A percentile compares a stretch with the other conserved stretches of the same genome.
These are phyloP conservation scores for Caenorhabditis auriculariae DNA, from an alignment of 2,888 invertebrate genomes.

Conservation along the genomic window DNA sequence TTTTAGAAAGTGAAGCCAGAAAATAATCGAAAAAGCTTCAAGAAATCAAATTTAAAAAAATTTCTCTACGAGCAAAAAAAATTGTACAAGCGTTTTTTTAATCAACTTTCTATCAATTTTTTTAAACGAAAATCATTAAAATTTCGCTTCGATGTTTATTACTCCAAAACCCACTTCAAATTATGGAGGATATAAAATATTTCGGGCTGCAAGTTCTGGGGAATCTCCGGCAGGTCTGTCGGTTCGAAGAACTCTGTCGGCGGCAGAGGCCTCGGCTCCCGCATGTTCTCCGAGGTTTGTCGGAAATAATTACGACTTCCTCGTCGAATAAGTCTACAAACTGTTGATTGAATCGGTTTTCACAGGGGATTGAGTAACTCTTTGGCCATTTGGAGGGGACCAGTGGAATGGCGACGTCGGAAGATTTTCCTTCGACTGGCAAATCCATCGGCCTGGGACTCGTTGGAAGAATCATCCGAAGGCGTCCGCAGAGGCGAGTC, in stretches of 20 bases:
- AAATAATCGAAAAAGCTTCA: no score
- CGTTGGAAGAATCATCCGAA: slow-evolving; percentile 29
- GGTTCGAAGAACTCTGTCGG: slow-evolving; percentile 60
- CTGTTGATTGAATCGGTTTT: background rate
- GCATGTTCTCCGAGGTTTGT: slow-evolving; percentile 33
- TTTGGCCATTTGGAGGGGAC: slow-evolving; percentile 45
- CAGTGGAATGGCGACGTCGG: slow-evolving; percentile 10
- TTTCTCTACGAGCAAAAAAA: no score
- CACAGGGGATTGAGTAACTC: slow-evolving; percentile 21
- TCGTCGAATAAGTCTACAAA: slow-evolving; percentile 32
- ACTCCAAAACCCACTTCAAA: slow-evolving; percentile 51
- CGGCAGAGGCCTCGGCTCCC: slow-evolving; percentile 32
- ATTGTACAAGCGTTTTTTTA: no score
- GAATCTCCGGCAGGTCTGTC: slow-evolving; percentile 56
- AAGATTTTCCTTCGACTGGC: slow-evolving; percentile 12
- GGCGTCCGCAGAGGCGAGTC: slow-evolving; percentile 31
- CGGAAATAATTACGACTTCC: slow-evolving; percentile 43
- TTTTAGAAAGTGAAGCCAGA: no score
- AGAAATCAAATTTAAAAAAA: no score
- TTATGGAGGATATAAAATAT: slow-evolving; percentile 59
- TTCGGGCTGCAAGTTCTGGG: slow-evolving; percentile 54
- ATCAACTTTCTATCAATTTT: no score
- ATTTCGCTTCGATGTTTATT: no score
- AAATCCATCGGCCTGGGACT: slow-evolving; percentile 14
- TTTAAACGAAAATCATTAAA: no score